Percentiles rank a stretch among this genome's conserved stretches.
Conservation (phyloP, 2,888 invertebrate genomes). For the Tachina fera region DNA sequence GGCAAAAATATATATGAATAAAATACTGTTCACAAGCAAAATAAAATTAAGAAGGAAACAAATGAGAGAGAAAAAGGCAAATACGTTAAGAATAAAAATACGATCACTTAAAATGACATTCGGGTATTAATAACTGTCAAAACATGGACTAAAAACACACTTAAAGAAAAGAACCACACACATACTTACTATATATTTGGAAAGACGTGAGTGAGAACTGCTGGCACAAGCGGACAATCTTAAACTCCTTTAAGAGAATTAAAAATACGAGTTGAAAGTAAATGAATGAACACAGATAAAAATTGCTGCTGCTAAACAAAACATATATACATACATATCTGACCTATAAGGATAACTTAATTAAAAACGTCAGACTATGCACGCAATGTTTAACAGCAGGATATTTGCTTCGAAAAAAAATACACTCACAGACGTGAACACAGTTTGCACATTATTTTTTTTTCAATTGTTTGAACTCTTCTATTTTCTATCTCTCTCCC, state of each 20-base stretch:
- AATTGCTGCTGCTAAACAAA: slow-evolving; percentile 2
- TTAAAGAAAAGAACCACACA: slow-evolving; percentile 58
- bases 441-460: slow-evolving; percentile 74
- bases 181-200: slow-evolving; percentile 1
- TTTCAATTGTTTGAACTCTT: slow-evolving; percentile 49
- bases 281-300: background rate
- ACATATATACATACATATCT: too few species aligned
- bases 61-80: slow-evolving; percentile 10
- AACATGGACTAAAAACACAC: slow-evolving; percentile 76
- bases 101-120: slow-evolving; percentile 80
- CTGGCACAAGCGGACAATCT: background rate
- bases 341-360: slow-evolving; percentile 78
- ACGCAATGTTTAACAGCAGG: slow-evolving; percentile 79
- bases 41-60: slow-evolving; percentile 15
- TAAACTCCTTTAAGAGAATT: slow-evolving; percentile 10
- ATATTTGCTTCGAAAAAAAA: slow-evolving; percentile 73
- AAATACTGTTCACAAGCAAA: background rate
- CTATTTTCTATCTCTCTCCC: background rate
- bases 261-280: slow-evolving; percentile 9
- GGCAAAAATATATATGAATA: slow-evolving; percentile 41
- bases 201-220: background rate
- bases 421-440: slow-evolving; percentile 32
- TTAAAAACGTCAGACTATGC: slow-evolving; percentile 78
- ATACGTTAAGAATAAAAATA: slow-evolving; percentile 71
- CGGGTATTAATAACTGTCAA: slow-evolving; percentile 82